Evolutionary conservation across 2,888 invertebrate genomes (phyloP).

Genomic region (Synergus umbraculus): DNA sequence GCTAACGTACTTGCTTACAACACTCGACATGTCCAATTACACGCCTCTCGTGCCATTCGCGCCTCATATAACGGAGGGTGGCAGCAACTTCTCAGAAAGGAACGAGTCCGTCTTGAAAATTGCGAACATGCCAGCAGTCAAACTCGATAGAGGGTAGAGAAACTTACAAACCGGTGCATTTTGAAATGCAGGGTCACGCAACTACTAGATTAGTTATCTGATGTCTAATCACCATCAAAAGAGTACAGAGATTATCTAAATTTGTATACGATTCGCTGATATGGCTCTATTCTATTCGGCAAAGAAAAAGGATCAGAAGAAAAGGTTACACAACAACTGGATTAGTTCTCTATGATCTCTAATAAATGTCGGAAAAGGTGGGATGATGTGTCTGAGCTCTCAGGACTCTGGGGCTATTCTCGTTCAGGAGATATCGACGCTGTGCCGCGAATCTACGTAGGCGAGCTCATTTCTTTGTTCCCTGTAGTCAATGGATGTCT

Average conservation of each 20-base stretch:
- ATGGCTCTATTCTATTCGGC: background rate
- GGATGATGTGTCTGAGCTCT: constrained; percentile 21
- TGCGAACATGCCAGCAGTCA: constrained; percentile 44
- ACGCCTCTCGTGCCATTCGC: constrained; percentile 65
- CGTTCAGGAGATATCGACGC: background rate
- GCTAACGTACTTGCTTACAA: constrained; percentile 51
- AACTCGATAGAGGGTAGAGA: constrained; percentile 12
- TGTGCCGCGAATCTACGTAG: constrained; percentile 51
- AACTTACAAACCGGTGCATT: background rate
- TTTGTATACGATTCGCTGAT: background rate
- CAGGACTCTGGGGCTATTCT: constrained; percentile 30
- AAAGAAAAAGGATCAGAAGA: background rate
- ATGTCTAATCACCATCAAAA: background rate
- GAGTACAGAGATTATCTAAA: background rate
- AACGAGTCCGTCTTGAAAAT: constrained; percentile 53
- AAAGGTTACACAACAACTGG: background rate
- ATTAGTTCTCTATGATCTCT: constrained; percentile 14
- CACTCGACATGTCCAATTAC: constrained; percentile 69
- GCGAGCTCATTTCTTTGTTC: constrained; percentile 51
- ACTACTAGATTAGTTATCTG: constrained; percentile 19
- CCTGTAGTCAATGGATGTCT: constrained; percentile 59
- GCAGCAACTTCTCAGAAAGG: constrained; percentile 52
- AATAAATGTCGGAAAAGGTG: background rate
- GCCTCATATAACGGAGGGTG: constrained; percentile 56
- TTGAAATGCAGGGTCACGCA: background rate